Percentiles rank a stretch among this genome's conserved stretches.
Conservation (phyloP, 2,888 invertebrate species). For the Dastarcus helophoroides region DNA sequence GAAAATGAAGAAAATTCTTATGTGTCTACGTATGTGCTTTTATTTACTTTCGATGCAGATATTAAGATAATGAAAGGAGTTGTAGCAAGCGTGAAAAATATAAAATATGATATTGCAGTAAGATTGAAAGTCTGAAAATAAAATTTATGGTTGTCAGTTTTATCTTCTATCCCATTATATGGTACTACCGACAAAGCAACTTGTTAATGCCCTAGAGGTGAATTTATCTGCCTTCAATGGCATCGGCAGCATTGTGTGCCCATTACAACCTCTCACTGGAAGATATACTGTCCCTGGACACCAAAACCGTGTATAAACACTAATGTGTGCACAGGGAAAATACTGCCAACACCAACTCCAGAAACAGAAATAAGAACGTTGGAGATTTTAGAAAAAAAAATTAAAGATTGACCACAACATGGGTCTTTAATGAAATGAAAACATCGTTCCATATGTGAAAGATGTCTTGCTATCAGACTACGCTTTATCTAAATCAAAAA, state of each 20-base stretch:
- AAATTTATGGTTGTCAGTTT: not conserved
- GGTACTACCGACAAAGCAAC: conserved; percentile 3
- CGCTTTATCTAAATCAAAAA: too few species aligned
- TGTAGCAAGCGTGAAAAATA: conserved; percentile 10
- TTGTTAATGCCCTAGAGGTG: conserved; percentile 8
- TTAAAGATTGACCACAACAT: too few species aligned
- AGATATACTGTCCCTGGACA: conserved; percentile 11
- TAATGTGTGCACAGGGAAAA: too few species aligned
- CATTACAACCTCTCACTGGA: conserved; percentile 8
- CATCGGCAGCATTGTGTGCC: conserved; percentile 6
- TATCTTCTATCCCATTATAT: conserved; percentile 1
- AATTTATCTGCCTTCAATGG: conserved; percentile 10
- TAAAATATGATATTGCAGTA: conserved; percentile 8
- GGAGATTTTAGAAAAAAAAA: too few species aligned
- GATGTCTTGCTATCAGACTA: conserved; percentile 5
- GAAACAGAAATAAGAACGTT: too few species aligned
- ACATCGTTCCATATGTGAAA: conserved; percentile 1
- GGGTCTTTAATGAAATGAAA: conserved; percentile 4
- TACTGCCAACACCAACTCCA: too few species aligned
- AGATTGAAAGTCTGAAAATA: not conserved
- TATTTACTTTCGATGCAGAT: conserved; percentile 6
- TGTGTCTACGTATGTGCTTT: conserved; percentile 8
- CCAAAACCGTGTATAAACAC: conserved; percentile 3
- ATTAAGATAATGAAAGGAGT: conserved; percentile 8
- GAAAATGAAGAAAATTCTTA: conserved; percentile 11